phyloP scores from a whole-genome alignment of 2,888 invertebrate species.

The Ophion ventricosus region DNA sequence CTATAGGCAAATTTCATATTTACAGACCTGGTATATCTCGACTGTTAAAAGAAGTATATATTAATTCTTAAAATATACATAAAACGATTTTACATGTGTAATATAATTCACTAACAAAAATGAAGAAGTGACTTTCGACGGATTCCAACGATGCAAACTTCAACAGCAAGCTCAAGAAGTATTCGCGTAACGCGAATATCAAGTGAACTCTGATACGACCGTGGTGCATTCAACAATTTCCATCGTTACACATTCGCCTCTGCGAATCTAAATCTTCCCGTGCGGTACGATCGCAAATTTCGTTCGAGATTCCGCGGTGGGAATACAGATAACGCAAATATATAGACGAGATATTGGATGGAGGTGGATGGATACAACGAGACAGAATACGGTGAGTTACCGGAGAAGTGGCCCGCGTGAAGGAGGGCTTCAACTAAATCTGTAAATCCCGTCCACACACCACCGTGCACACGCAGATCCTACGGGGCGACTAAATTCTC shows the following conservation, averaged over 20 bases:
- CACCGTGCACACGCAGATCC: conserved; percentile 39
- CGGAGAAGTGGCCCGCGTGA: conserved; percentile 20
- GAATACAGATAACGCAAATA: conserved; percentile 61
- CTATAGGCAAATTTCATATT: too few species aligned
- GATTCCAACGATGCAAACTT: too few species aligned
- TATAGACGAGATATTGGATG: conserved; percentile 29
- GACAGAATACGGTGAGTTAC: conserved; percentile 2
- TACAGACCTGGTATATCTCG: too few species aligned
- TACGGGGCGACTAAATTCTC: conserved; percentile 48
- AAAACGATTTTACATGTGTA: too few species aligned
- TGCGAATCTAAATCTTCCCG: conserved; percentile 54
- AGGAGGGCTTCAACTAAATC: conserved; percentile 48
- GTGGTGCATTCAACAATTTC: conserved; percentile 9
- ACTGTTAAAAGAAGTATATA: too few species aligned
- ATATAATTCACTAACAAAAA: too few species aligned
- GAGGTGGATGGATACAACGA: conserved; percentile 14
- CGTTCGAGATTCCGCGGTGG: conserved; percentile 43
- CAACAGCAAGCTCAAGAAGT: too few species aligned
- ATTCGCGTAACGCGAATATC: too few species aligned
- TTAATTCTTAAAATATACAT: too few species aligned
- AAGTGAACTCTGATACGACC: conserved; percentile 27
- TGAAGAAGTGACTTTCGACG: too few species aligned
- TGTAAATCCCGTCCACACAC: conserved; percentile 56
- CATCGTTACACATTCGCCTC: conserved; percentile 20
- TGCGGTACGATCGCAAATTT: conserved; percentile 56